Percentiles rank a stretch among this genome's conserved stretches.
These are phyloP conservation scores for Microtus richardsoni DNA, from an alignment of 2,113 vertebrate genomes.

Conservation along the genomic window DNA sequence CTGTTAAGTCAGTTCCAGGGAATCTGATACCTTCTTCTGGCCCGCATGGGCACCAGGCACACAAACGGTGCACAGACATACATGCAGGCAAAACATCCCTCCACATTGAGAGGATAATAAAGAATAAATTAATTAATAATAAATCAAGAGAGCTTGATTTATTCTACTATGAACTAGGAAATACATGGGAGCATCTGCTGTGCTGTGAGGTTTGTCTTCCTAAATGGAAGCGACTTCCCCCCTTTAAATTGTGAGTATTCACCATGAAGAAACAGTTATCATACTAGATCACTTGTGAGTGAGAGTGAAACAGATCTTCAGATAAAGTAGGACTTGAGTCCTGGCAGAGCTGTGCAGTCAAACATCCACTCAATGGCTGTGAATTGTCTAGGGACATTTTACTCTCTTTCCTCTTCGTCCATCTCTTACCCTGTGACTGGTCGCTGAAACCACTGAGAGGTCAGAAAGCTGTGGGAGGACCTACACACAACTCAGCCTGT, in stretches of 20 bases:
- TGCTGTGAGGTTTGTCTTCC: background rate
- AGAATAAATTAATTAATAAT: too few relatives aligned
- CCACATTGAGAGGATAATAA: too few relatives aligned
- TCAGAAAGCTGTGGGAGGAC: background rate
- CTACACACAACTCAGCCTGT: background rate
- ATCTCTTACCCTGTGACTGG: background rate
- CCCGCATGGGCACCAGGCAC: background rate
- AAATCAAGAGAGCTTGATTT: background rate
- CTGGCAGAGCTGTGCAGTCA: background rate
- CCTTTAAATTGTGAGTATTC: background rate
- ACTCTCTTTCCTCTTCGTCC: background rate
- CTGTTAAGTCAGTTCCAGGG: background rate
- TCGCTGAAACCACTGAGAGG: background rate
- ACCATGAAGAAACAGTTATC: background rate
- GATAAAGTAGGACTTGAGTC: too few relatives aligned
- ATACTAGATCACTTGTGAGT: background rate
- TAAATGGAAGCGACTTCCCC: background rate
- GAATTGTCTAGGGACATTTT: background rate
- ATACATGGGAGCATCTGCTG: background rate
- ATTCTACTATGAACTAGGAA: background rate
- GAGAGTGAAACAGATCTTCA: background rate
- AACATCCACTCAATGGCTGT: rapidly evolving
- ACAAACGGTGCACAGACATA: background rate
- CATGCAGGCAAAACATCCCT: background rate
- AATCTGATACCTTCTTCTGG: background rate